Conservation (phyloP, 2,888 invertebrate genomes). For the Brachyptera putata region DNA sequence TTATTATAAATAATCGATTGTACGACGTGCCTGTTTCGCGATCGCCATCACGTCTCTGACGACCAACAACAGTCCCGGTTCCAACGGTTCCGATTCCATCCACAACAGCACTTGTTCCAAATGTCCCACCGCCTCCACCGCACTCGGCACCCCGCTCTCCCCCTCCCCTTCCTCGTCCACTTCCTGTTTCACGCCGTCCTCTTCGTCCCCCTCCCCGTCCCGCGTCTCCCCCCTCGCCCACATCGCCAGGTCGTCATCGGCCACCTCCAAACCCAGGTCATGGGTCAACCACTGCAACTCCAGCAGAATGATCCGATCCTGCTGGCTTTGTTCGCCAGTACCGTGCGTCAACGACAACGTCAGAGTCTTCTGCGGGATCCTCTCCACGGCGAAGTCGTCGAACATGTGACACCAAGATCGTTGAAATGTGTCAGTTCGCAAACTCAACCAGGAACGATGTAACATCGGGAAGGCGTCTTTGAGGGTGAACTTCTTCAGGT, state of each 20-base stretch:
- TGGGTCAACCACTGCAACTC: constrained; percentile 39
- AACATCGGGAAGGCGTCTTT: constrained; percentile 48
- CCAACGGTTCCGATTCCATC: constrained; percentile 50
- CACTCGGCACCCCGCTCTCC: constrained; percentile 38
- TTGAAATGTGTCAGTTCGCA: constrained; percentile 46
- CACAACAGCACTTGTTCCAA: constrained; percentile 46
- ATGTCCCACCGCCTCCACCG: constrained; percentile 44
- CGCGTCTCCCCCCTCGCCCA: too few species aligned
- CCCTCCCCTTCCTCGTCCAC: constrained; percentile 25
- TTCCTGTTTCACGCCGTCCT: constrained; percentile 29
- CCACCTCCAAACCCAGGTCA: constrained; percentile 29
- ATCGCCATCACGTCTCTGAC: constrained; percentile 39
- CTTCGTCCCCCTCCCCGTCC: constrained; percentile 23
- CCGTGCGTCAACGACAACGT: constrained; percentile 5
- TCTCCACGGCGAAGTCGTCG: constrained; percentile 39
- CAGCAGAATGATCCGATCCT: constrained; percentile 39
- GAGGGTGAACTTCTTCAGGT: constrained; percentile 41
- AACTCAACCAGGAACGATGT: constrained; percentile 47
- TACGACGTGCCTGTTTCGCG: constrained; percentile 41
- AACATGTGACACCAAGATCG: too few species aligned
- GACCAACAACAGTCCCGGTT: constrained; percentile 42
- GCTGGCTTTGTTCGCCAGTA: too few species aligned
- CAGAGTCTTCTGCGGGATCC: too few species aligned
- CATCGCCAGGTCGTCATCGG: constrained; percentile 25
- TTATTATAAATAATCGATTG: too few species aligned